These are phyloP conservation scores for Todiramphus chloris DNA, from an alignment of 2,113 vertebrate species.

Conservation along the genomic window DNA sequence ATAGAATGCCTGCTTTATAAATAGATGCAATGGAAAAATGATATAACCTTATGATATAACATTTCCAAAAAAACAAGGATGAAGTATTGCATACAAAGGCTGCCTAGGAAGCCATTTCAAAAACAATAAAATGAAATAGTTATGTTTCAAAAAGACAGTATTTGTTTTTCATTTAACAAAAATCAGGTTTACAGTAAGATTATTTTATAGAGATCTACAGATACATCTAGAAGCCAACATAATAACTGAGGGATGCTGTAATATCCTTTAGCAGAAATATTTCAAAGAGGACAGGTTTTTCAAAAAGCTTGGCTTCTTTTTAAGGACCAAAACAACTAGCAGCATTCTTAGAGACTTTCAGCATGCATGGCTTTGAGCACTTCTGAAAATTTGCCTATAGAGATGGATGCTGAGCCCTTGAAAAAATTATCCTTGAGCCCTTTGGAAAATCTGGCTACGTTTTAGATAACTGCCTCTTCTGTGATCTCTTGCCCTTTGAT, in stretches of 20 bases:
- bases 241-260: not conserved
- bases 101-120: not conserved
- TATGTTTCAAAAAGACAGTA: not conserved
- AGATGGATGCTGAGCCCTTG: not conserved
- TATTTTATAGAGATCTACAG: not conserved
- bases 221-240: not conserved
- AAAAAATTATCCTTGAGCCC: conserved; percentile 32
- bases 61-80: not conserved
- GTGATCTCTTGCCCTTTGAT: conserved; percentile 40
- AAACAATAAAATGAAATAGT: not conserved
- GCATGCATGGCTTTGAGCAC: not conserved
- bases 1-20: not conserved
- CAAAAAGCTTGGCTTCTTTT: conserved; percentile 22
- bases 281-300: conserved; percentile 28
- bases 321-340: not conserved
- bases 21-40: not conserved
- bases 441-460: conserved; percentile 39
- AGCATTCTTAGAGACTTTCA: not conserved
- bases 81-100: not conserved
- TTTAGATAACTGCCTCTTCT: conserved; percentile 40
- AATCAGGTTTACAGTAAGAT: not conserved
- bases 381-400: conserved; percentile 42
- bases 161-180: not conserved
- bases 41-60: not conserved
- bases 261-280: not conserved